phyloP scores from a whole-genome alignment of 2,888 invertebrate species.

The Xestia rhomboidea region DNA sequence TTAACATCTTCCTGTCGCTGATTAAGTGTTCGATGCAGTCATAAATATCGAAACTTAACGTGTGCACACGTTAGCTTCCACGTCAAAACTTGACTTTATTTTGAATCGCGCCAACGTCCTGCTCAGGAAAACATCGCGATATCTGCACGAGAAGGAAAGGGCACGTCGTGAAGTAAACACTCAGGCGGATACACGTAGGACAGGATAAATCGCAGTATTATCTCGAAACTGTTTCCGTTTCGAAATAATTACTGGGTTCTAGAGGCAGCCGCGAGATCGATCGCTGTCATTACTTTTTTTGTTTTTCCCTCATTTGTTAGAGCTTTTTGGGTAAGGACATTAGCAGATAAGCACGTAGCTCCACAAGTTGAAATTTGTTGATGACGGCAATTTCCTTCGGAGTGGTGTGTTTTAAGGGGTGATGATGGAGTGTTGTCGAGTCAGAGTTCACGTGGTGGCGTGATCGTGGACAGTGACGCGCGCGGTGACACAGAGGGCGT shows the following conservation, averaged over 20 bases:
- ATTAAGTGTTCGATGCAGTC: slow-evolving; percentile 81
- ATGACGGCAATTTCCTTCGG: slow-evolving; percentile 76
- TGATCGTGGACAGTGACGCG: slow-evolving; percentile 67
- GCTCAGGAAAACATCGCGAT: slow-evolving; percentile 70
- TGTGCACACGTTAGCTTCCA: slow-evolving; percentile 77
- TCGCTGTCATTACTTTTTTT: slow-evolving; percentile 80
- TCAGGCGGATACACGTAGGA: slow-evolving; percentile 73
- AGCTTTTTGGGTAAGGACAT: slow-evolving; percentile 65
- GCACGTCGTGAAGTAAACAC: slow-evolving; percentile 71
- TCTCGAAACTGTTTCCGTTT: slow-evolving; percentile 81
- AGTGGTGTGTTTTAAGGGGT: slow-evolving; percentile 34
- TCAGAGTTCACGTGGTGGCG: slow-evolving; percentile 49
- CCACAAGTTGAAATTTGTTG: slow-evolving; percentile 71
- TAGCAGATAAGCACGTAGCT: slow-evolving; percentile 73
- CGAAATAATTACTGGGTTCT: slow-evolving; percentile 76
- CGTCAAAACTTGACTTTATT: slow-evolving; percentile 74
- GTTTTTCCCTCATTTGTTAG: slow-evolving; percentile 74
- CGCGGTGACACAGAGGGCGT: slow-evolving; percentile 88
- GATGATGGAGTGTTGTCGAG: slow-evolving; percentile 65
- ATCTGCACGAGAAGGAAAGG: slow-evolving; percentile 71
- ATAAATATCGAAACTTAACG: slow-evolving; percentile 80
- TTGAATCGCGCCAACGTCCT: slow-evolving; percentile 66
- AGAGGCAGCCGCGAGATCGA: slow-evolving; percentile 74
- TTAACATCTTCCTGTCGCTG: slow-evolving; percentile 84
- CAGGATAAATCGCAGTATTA: slow-evolving; percentile 82